Base-by-base conservation (phyloP, 2,888 invertebrate genomes). In the Latrodectus hesperus region DNA sequence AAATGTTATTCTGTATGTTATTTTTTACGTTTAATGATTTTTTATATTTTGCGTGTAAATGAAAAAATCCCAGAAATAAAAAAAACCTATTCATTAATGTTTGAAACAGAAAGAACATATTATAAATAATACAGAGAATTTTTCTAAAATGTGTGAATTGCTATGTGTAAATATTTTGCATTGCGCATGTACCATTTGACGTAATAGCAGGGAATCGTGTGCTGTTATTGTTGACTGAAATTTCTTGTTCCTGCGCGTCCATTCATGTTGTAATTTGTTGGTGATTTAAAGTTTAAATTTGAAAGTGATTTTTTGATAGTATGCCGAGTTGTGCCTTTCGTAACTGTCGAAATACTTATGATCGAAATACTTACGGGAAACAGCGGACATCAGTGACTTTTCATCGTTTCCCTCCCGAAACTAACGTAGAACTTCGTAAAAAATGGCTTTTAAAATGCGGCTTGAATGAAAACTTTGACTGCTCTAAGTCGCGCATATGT, bases 371-470 rank as follows among this genome's bases (percentile, higher is more conserved):
- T 14, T 38, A 17, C 17, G 72, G n/a, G 12, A 73, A 73, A 16
- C 65, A 17, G n/a, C 17, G 53, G 0, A 38, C 17, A n/a, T 38
- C n/a, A 53, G 22, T 74, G 6, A 52, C 64, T 38, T 81, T 70
- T 26, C 74, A 81, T 60, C 53, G 53, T 49, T 81, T 81, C 49
- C 81, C 81, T 22, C 60, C 60, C 60, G n/a, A 60, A 60, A 11
- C 52, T 53, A 53, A 74, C 53, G 74, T 68, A 38, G 55, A 73
- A 74, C 60, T 51, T 0, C 22, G 67, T n/a, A 74, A 74, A 67
- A 74, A 74, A 53, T 81, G 81, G 81, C 22, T 81, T n/a, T 9
- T 74, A 38, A 64, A 73, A 38, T 81, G 81, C 38, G 81, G 81
- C 16, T 16, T 64, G 12, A 65, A 78, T 2, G 67, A 11, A 17